A percentile compares a stretch with the other conserved stretches of the same genome.
These are phyloP conservation scores for Caerostris darwini DNA, from an alignment of 1,140 invertebrate species.

Conservation along the genomic window DNA sequence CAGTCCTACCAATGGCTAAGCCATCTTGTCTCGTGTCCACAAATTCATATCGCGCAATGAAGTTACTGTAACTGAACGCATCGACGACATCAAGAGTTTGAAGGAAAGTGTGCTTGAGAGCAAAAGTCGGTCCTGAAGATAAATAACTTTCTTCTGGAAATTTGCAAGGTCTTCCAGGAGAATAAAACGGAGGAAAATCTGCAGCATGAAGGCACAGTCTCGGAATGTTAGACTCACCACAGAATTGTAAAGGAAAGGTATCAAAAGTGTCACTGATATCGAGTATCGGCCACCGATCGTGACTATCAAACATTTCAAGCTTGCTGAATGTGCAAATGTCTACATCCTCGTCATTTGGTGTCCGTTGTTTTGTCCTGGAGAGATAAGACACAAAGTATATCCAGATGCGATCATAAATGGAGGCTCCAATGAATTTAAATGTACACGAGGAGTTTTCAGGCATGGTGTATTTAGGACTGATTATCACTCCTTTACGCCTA, in stretches of 20 bases:
- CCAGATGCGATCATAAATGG: constrained; percentile 90
- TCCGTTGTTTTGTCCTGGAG: constrained; percentile 64
- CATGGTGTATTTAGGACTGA: constrained; percentile 90
- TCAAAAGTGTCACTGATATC: constrained; percentile 61
- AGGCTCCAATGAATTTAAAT: constrained; percentile 90
- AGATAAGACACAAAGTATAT: constrained; percentile 87
- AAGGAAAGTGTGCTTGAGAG: constrained; percentile 59
- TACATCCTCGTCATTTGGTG: constrained; percentile 28
- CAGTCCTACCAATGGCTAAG: constrained; percentile 73
- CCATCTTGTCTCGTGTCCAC: constrained; percentile 78
- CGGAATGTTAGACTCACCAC: constrained; percentile 78
- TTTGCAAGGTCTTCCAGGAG: constrained; percentile 77
- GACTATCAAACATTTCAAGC: constrained; percentile 78
- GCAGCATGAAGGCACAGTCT: constrained; percentile 78
- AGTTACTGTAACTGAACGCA: constrained; percentile 67
- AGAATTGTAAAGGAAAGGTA: constrained; percentile 55
- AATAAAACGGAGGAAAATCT: constrained; percentile 67
- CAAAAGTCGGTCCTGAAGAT: constrained; percentile 78
- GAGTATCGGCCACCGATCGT: constrained; percentile 46
- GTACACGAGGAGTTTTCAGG: constrained; percentile 92
- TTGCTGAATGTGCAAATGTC: constrained; percentile 75
- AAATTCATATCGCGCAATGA: constrained; percentile 79
- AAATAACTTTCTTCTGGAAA: constrained; percentile 78
- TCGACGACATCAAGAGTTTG: constrained; percentile 56
- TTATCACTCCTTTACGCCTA: constrained; percentile 87